These are phyloP conservation scores for Enteromius unitaeniatus DNA, from an alignment of 2,797 vertebrate species.

Conservation along the genomic window DNA sequence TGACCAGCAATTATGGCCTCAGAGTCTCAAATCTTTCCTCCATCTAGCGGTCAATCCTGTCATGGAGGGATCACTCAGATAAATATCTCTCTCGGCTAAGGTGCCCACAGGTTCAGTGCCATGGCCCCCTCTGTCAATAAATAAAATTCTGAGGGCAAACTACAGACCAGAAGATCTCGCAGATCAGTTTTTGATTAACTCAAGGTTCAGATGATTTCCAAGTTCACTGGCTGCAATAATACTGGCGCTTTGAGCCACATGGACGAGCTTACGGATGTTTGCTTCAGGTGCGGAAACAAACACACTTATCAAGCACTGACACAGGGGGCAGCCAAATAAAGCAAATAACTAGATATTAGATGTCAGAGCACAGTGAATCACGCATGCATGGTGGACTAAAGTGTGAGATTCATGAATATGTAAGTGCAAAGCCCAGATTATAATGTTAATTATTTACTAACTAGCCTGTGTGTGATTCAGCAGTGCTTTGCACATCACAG, in stretches of 20 bases:
- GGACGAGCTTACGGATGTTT: conserved; percentile 38
- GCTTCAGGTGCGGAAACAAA: conserved; percentile 38
- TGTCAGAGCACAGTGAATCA: not conserved
- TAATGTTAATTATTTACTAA: conserved; percentile 32
- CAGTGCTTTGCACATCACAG: not conserved
- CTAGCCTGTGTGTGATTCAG: conserved; percentile 26
- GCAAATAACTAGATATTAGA: conserved; percentile 5
- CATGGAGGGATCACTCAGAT: conserved; percentile 41
- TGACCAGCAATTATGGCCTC: conserved; percentile 44
- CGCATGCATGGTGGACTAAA: not conserved
- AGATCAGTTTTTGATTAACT: conserved; percentile 74
- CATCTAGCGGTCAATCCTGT: conserved; percentile 42
- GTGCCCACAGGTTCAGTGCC: conserved; percentile 24
- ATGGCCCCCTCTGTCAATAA: conserved; percentile 50
- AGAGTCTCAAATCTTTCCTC: conserved; percentile 35
- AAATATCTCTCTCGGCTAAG: conserved; percentile 50
- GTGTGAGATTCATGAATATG: conserved; percentile 16
- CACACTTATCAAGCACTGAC: not conserved
- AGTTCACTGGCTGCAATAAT: conserved; percentile 63
- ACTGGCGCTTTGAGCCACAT: conserved; percentile 22
- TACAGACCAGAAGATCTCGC: conserved; percentile 31
- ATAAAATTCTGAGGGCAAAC: conserved; percentile 59
- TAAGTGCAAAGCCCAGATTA: conserved; percentile 17
- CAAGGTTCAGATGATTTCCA: conserved; percentile 65
- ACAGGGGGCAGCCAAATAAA: not conserved